Evolutionary conservation across 2,113 vertebrate genomes (phyloP).

Genomic region (Tetrao urogallus): DNA sequence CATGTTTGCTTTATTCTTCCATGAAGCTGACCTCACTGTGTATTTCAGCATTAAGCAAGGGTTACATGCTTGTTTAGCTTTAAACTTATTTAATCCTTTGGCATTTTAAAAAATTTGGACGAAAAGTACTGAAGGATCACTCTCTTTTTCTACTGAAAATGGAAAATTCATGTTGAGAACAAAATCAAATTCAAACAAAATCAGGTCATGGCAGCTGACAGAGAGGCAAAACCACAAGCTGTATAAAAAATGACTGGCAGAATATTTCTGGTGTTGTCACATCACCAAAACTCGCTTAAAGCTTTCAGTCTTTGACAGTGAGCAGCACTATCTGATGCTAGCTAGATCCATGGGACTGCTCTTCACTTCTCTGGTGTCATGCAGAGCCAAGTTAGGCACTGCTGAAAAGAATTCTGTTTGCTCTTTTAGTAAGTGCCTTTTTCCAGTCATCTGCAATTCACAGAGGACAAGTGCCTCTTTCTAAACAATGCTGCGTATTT

Average conservation of each 20-base stretch:
- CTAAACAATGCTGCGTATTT: background rate
- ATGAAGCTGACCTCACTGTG: background rate
- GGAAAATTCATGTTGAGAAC: conserved; percentile 5
- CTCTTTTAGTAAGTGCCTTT: conserved; percentile 8
- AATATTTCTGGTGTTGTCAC: background rate
- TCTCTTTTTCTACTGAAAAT: background rate
- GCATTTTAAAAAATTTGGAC: background rate
- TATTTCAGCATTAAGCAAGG: background rate
- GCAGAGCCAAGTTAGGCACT: background rate
- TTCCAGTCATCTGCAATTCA: conserved; percentile 18
- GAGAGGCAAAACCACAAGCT: background rate
- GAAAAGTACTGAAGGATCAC: background rate
- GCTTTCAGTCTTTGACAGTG: background rate
- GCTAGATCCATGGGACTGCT: background rate
- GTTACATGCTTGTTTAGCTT: background rate
- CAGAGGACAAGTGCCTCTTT: background rate
- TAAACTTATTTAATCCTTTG: background rate
- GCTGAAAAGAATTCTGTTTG: background rate
- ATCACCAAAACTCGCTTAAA: background rate
- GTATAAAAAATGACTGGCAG: background rate
- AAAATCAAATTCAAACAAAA: too few species aligned
- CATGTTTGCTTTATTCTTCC: background rate
- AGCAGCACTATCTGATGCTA: conserved; percentile 17
- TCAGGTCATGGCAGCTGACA: background rate
- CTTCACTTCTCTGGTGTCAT: conserved; percentile 3